phyloP scores from a whole-genome alignment of 2,797 vertebrate species.

The Sebastes taczanowskii region DNA sequence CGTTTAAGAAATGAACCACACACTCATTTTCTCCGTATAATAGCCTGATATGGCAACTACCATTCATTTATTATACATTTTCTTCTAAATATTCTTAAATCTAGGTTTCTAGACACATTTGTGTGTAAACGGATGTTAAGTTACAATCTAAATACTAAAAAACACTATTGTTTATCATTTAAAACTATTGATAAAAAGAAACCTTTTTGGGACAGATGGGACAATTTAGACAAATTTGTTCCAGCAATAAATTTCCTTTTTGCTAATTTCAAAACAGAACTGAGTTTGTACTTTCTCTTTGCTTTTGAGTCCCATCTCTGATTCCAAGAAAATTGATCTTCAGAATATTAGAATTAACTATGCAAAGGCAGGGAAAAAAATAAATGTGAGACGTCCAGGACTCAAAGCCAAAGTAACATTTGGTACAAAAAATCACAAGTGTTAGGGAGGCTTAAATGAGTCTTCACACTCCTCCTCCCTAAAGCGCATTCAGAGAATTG shows the following conservation, averaged over 20 bases:
- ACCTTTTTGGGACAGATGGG: background rate
- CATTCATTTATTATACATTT: constrained; percentile 19
- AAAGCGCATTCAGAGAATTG: constrained; percentile 74
- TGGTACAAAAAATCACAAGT: constrained; percentile 71
- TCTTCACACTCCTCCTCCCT: constrained; percentile 73
- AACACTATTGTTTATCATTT: constrained; percentile 3
- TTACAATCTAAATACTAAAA: background rate
- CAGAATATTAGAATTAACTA: constrained; percentile 62
- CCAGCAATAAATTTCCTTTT: constrained; percentile 18
- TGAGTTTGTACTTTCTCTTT: constrained; percentile 22
- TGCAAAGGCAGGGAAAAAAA: constrained; percentile 42
- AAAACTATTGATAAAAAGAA: background rate
- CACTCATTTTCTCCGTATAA: constrained; percentile 63
- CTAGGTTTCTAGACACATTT: background rate
- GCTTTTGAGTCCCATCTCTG: constrained; percentile 14
- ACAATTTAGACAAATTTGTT: constrained; percentile 26
- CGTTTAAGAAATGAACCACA: constrained; percentile 62
- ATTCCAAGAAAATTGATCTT: constrained; percentile 61
- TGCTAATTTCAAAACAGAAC: constrained; percentile 21
- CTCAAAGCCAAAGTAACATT: constrained; percentile 70
- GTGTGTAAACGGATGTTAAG: constrained; percentile 4
- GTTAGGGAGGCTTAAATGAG: constrained; percentile 72
- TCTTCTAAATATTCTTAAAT: constrained; percentile 26
- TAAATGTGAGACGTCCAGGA: constrained; percentile 53
- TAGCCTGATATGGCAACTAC: constrained; percentile 54